Base-by-base conservation (phyloP, 2,113 vertebrate species). In the Melanocharis versteri region DNA sequence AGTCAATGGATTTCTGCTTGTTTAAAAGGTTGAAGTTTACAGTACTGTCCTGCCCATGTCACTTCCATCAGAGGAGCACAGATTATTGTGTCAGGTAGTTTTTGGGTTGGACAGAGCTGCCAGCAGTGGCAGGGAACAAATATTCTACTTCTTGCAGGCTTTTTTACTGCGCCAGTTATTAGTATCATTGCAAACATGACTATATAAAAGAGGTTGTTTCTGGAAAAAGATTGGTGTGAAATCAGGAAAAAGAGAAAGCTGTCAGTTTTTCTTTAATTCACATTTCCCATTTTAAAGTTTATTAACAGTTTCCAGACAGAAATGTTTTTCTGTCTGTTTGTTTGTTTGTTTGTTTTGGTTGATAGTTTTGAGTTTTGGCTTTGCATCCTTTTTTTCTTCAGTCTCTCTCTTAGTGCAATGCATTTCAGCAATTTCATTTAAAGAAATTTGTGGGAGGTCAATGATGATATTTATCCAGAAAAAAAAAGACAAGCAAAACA, bases 81-180 rank as follows among this genome's bases (percentile, higher is more conserved):
- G 45, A 83, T 3, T 10, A 90, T 53, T 0, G 0, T 24, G 17
- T 11, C 13, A 22, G 26, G 4, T 40, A 53, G 37, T 2, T 12
- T 77, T 70, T 45, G 31, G 8, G 6, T 14, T 60, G 42, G 18
- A 39, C 28, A 72, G 22, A 83, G 11, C 20, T 71, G 22, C 21
- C 27, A 71, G 11, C 26, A 57, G 60, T 37, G 35, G 14, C 31
- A 90, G 22, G 80, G 13, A 23, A 62, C 21, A 68, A 83, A 72
- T 53, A 53, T 18, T 72, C 24, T 64, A 6, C 13, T 47, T 26
- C 21, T 76, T 33, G 7, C 8, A 50, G 47, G 18, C 3, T 51
- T 61, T 69, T 53, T 9, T 65, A 79, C 19, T 21, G 5, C 62
- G 27, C 5, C 10, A 31, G 15, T 56, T 68, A 51, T 14, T 39